Percentiles rank a stretch among this genome's conserved stretches.
These are phyloP conservation scores for Drosophila ambigua DNA, from an alignment of 1,140 invertebrate species.

Conservation along the genomic window DNA sequence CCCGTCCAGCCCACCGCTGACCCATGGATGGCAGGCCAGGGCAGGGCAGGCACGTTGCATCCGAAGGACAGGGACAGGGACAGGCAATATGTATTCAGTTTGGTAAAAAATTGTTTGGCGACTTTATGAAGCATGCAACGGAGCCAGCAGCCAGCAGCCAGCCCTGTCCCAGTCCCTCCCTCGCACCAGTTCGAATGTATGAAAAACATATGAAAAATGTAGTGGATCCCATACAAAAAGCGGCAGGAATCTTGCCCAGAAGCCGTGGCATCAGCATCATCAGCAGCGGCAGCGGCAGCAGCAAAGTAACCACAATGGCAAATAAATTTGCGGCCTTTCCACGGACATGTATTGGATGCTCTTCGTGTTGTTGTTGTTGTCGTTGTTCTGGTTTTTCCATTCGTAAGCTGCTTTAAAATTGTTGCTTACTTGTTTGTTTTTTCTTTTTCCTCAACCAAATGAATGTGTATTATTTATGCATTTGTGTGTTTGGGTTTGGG, in stretches of 20 bases:
- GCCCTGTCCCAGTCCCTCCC: background rate
- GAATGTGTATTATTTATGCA: constrained; percentile 53
- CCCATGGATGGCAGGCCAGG: no score
- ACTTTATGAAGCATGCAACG: constrained; percentile 68
- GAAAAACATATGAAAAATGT: constrained; percentile 72
- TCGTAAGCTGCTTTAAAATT: constrained; percentile 48
- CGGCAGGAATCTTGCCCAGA: constrained; percentile 29
- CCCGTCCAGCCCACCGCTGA: background rate
- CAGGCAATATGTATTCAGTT: constrained; percentile 13
- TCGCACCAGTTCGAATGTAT: constrained; percentile 1
- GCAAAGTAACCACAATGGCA: constrained; percentile 77
- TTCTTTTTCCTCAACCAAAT: constrained; percentile 32
- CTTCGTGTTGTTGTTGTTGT: constrained; percentile 8
- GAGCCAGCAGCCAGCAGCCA: background rate
- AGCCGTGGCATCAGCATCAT: background rate
- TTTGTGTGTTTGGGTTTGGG: constrained; percentile 20
- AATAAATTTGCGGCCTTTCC: constrained; percentile 74
- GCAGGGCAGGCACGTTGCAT: constrained; percentile 20
- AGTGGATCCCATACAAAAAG: constrained; percentile 11
- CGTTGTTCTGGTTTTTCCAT: constrained; percentile 15
- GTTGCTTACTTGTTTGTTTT: constrained; percentile 32
- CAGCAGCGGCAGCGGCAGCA: background rate
- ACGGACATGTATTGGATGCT: constrained; percentile 44
- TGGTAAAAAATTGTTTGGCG: constrained; percentile 56
- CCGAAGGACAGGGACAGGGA: constrained; percentile 14